A percentile compares a stretch with the other conserved stretches of the same genome.
Evolutionary conservation across 2,113 vertebrate genomes (phyloP).

Genomic region (Delphinapterus leucas): DNA sequence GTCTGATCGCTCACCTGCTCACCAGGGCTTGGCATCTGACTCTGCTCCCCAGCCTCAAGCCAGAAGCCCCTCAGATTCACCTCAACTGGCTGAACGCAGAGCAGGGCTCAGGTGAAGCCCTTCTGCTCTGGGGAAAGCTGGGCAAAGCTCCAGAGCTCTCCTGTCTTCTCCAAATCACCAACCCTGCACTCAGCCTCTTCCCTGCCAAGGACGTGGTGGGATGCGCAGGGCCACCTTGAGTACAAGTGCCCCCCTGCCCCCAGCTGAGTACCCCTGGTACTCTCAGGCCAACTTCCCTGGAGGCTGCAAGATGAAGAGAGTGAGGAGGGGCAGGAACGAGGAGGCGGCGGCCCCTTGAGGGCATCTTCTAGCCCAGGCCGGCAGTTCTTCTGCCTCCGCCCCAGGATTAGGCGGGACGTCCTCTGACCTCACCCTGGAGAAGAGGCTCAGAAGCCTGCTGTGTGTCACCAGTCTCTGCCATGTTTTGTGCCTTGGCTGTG

Average conservation of each 20-base stretch:
- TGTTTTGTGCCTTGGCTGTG: neutral
- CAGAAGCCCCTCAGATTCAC: neutral
- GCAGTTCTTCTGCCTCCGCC: neutral
- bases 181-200: neutral
- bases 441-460: neutral
- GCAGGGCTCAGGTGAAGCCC: neutral
- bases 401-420: fast-evolving
- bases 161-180: neutral
- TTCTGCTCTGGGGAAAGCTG: neutral
- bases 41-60: neutral
- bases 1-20: neutral
- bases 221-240: neutral
- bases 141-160: neutral
- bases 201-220: neutral
- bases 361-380: neutral
- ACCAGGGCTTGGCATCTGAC: neutral
- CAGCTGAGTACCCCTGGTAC: neutral
- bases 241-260: too few species aligned
- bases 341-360: neutral
- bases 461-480: too few species aligned
- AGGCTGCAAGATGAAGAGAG: neutral
- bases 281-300: neutral
- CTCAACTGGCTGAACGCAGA: neutral
- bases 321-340: fast-evolving
- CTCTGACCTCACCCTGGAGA: neutral